These are phyloP conservation scores for Lampris megalopsis DNA, from an alignment of 2,113 vertebrate genomes.

Conservation along the genomic window DNA sequence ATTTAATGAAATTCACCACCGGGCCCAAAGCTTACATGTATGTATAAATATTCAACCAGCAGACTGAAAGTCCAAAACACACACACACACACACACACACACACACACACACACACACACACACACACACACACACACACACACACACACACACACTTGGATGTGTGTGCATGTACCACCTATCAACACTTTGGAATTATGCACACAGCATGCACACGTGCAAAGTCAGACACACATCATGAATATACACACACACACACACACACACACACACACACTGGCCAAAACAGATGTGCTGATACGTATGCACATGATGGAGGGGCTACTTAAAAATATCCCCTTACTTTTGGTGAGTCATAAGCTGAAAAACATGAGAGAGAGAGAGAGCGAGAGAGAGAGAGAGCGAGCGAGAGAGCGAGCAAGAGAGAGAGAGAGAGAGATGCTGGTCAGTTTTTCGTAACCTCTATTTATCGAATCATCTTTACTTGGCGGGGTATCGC, in stretches of 20 bases:
- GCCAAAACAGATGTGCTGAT: constrained; percentile 14
- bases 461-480: not conserved
- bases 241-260: not conserved
- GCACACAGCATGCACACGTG: not conserved
- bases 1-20: not conserved
- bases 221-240: not conserved
- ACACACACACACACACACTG: not conserved
- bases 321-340: not conserved
- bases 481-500: constrained; percentile 20
- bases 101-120: not conserved
- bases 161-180: not conserved
- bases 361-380: not conserved
- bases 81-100: constrained; percentile 5
- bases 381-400: no score
- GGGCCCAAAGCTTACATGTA: not conserved
- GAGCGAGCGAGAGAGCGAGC: no score
- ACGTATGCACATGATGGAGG: not conserved
- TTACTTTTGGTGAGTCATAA: not conserved
- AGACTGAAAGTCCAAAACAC: not conserved
- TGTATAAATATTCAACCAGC: not conserved
- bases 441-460: constrained; percentile 2
- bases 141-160: no score
- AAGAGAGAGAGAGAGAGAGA: not conserved
- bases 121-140: not conserved
- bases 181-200: no score